These are phyloP conservation scores for Verasper variegatus DNA, from an alignment of 2,113 vertebrate genomes.

Conservation along the genomic window DNA sequence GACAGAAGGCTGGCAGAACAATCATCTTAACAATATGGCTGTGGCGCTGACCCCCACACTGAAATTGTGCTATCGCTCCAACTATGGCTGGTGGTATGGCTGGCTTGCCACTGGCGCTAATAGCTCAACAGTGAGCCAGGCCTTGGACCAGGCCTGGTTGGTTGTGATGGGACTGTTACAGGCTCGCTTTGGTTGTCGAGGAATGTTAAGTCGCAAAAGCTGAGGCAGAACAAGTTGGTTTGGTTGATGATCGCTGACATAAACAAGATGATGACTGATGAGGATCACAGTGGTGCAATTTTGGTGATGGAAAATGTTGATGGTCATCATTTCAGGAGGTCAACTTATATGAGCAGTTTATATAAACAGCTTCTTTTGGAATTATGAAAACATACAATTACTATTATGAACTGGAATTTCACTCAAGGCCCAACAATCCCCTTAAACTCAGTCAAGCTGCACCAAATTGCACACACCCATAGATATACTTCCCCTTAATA, in stretches of 20 bases:
- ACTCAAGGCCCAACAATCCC: too few relatives aligned
- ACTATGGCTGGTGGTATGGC: conserved; percentile 67
- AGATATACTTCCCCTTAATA: too few relatives aligned
- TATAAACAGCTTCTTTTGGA: too few relatives aligned
- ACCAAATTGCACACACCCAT: too few relatives aligned
- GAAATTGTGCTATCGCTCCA: conserved; percentile 78
- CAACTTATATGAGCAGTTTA: too few relatives aligned
- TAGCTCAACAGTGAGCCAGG: conserved; percentile 70
- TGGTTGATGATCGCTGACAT: conserved; percentile 28
- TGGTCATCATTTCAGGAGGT: background rate
- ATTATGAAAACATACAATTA: too few relatives aligned
- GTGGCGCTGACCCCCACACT: conserved; percentile 79
- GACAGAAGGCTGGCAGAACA: conserved; percentile 85
- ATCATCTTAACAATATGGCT: conserved; percentile 84
- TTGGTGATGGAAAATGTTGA: background rate
- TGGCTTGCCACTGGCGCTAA: conserved; percentile 76
- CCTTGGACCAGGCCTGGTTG: conserved; percentile 43
- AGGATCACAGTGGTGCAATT: background rate
- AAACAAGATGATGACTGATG: conserved; percentile 25
- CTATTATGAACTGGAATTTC: too few relatives aligned
- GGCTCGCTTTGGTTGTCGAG: conserved; percentile 63
- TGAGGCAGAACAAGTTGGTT: conserved; percentile 20
- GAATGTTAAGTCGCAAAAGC: conserved; percentile 66
- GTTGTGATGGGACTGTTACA: conserved; percentile 41
- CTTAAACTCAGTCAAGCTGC: too few relatives aligned